Evolutionary conservation across 1,140 invertebrate species (phyloP).

Genomic region (Leptinotarsa undecemlineata): DNA sequence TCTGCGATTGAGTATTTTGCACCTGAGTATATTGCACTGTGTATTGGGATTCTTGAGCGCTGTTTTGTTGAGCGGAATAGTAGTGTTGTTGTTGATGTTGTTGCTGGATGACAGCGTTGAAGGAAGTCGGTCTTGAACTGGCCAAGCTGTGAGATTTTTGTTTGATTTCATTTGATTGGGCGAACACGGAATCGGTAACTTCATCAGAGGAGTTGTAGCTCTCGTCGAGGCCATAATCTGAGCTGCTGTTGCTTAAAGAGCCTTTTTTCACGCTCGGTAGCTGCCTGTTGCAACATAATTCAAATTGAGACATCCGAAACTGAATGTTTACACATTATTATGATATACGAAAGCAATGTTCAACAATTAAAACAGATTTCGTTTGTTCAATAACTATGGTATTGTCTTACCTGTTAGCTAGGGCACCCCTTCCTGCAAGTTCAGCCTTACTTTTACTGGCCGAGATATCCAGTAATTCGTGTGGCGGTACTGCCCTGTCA

Average conservation of each 20-base stretch:
- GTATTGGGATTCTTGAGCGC: slow-evolving; percentile 42
- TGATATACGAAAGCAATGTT: neutral
- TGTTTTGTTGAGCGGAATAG: slow-evolving; percentile 35
- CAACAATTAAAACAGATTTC: neutral
- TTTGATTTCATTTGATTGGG: slow-evolving; percentile 35
- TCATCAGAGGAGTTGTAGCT: slow-evolving; percentile 73
- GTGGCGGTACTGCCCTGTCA: slow-evolving; percentile 81
- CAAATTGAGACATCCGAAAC: neutral
- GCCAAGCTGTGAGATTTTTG: slow-evolving; percentile 37
- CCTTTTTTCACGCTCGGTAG: slow-evolving; percentile 57
- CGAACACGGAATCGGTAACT: slow-evolving; percentile 60
- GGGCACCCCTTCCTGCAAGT: slow-evolving; percentile 72
- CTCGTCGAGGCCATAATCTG: slow-evolving; percentile 72
- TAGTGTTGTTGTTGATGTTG: slow-evolving; percentile 38
- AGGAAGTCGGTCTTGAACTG: slow-evolving; percentile 37
- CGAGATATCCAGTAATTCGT: slow-evolving; percentile 84
- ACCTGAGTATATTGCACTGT: slow-evolving; percentile 41
- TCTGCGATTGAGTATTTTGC: slow-evolving; percentile 38
- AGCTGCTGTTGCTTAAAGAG: slow-evolving; percentile 56
- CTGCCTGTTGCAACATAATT: slow-evolving; percentile 46
- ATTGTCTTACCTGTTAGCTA: slow-evolving; percentile 54
- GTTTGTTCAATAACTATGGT: too few species aligned
- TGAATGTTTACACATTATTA: neutral
- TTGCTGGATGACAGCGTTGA: slow-evolving; percentile 31
- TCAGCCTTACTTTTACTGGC: slow-evolving; percentile 87